phyloP scores from a whole-genome alignment of 1,140 invertebrate species.

The Brachionus sp. region DNA sequence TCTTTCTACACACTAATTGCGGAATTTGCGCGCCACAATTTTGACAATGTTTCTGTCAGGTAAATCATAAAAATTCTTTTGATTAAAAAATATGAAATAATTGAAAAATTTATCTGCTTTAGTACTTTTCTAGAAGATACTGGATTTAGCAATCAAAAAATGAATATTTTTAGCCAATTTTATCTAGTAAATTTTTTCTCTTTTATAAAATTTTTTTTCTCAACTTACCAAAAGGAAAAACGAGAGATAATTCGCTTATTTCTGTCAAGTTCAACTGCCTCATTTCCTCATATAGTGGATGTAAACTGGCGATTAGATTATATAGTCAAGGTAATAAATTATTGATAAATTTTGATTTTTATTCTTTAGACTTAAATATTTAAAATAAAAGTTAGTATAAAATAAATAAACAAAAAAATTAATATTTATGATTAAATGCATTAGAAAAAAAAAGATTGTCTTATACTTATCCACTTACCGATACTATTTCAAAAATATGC shows the following conservation, averaged over 20 bases:
- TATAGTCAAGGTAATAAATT: constrained; percentile 3
- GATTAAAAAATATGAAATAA: neutral
- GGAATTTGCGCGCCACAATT: constrained; percentile 6
- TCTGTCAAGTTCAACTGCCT: neutral
- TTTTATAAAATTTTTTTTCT: neutral
- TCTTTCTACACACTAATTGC: constrained; percentile 4
- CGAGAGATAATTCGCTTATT: constrained; percentile 1
- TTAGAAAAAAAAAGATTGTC: neutral
- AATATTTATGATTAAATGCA: no score
- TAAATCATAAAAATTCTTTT: neutral
- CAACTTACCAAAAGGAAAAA: neutral
- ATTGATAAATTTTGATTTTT: neutral
- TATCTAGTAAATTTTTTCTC: neutral
- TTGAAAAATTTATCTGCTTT: neutral
- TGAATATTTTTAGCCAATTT: neutral
- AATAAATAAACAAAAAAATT: no score
- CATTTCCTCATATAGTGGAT: constrained; percentile 21
- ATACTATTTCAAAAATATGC: neutral
- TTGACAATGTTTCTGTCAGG: neutral
- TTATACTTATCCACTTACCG: neutral
- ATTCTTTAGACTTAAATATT: no score
- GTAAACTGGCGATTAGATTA: constrained; percentile 41
- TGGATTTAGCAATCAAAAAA: constrained; percentile 21
- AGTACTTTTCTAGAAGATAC: constrained; percentile 17
- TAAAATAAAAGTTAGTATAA: no score